A percentile compares a stretch with the other conserved stretches of the same genome.
Evolutionary conservation across 2,888 invertebrate genomes (phyloP).

Genomic region (Sabatieria punctata): DNA sequence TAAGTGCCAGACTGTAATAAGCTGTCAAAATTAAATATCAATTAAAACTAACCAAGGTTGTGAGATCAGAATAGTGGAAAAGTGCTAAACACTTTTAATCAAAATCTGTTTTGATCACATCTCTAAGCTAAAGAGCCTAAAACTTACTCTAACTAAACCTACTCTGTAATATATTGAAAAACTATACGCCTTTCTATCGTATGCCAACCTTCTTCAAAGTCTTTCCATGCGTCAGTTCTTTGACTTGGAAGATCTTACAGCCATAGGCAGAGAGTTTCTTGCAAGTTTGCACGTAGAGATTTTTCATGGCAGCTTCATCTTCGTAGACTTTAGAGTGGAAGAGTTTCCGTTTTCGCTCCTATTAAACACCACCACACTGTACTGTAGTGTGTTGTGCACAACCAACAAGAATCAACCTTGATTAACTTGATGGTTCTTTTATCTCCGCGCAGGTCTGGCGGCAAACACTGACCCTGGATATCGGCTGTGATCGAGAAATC

Average conservation of each 20-base stretch:
- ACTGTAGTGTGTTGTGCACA: neutral
- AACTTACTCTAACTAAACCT: too few species aligned
- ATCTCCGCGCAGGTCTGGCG: conserved; percentile 42
- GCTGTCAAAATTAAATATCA: too few species aligned
- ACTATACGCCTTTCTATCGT: too few species aligned
- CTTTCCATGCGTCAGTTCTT: conserved; percentile 44
- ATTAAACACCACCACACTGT: neutral
- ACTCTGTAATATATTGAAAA: too few species aligned
- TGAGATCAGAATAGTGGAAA: too few species aligned
- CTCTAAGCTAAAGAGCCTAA: too few species aligned
- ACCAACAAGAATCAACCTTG: conserved; percentile 36
- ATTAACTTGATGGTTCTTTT: conserved; percentile 44
- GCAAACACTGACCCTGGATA: conserved; percentile 41
- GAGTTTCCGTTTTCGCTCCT: conserved; percentile 47
- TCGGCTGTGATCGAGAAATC: conserved; percentile 37
- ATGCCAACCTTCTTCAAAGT: conserved; percentile 44
- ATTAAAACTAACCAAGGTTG: too few species aligned
- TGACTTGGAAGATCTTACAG: conserved; percentile 46
- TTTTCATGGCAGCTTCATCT: conserved; percentile 45
- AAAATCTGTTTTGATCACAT: too few species aligned
- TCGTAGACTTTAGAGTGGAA: conserved; percentile 48
- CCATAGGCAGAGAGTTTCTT: conserved; percentile 45
- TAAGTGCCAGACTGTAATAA: too few species aligned
- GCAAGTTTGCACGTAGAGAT: conserved; percentile 47
- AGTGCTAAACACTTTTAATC: too few species aligned